A percentile compares a stretch with the other conserved stretches of the same genome.
These are phyloP conservation scores for Arge pagana DNA, from an alignment of 2,888 invertebrate species.

Conservation along the genomic window DNA sequence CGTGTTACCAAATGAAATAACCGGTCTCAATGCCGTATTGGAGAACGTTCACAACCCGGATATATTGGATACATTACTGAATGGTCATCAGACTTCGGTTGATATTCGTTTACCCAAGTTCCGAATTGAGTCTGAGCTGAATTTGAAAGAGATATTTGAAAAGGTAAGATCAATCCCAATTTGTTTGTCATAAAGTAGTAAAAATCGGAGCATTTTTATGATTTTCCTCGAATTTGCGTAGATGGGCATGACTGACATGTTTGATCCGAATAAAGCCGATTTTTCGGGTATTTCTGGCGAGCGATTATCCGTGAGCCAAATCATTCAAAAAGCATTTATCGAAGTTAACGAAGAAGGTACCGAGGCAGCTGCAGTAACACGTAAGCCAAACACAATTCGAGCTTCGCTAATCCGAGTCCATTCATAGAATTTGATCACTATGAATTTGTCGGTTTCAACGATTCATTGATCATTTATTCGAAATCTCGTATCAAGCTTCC, in stretches of 20 bases:
- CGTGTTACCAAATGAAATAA: slow-evolving; percentile 70
- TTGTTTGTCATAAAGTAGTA: too few relatives aligned
- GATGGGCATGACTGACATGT: slow-evolving; percentile 75
- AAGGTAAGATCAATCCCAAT: too few relatives aligned
- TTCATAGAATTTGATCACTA: too few relatives aligned
- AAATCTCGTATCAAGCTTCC: too few relatives aligned
- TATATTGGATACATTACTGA: not conserved
- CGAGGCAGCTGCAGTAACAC: slow-evolving; percentile 80
- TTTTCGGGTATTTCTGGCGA: slow-evolving; percentile 67
- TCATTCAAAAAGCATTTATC: slow-evolving; percentile 79
- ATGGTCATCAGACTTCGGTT: slow-evolving; percentile 59
- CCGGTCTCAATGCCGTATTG: slow-evolving; percentile 59
- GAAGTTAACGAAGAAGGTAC: slow-evolving; percentile 84
- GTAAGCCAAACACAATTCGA: slow-evolving; percentile 64
- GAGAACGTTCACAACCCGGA: slow-evolving; percentile 46
- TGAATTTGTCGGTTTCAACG: too few relatives aligned
- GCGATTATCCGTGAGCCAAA: slow-evolving; percentile 67
- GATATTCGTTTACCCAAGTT: slow-evolving; percentile 75
- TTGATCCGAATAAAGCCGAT: slow-evolving; percentile 64
- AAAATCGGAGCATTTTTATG: too few relatives aligned
- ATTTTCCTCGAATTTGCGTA: too few relatives aligned
- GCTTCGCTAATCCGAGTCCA: too few relatives aligned
- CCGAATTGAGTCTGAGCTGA: slow-evolving; percentile 72
- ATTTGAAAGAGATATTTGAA: slow-evolving; percentile 64
- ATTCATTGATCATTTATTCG: too few relatives aligned